These are phyloP conservation scores for Stenolophus ochropezus DNA, from an alignment of 2,888 invertebrate genomes.

Conservation along the genomic window DNA sequence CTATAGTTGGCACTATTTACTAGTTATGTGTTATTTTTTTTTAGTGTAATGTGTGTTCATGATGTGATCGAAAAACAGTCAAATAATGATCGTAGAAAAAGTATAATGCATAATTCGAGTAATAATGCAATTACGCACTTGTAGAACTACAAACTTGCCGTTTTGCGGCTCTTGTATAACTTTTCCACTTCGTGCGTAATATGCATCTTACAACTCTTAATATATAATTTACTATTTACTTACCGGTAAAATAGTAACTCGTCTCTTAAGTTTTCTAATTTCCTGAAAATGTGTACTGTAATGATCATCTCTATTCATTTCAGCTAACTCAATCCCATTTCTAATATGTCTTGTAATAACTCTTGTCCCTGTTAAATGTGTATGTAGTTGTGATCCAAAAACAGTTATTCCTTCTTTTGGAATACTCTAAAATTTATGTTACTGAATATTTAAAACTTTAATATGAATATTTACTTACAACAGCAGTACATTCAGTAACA, in stretches of 20 bases:
- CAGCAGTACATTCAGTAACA: constrained; percentile 92
- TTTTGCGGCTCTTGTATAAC: no score
- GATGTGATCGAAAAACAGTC: no score
- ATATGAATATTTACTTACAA: constrained; percentile 76
- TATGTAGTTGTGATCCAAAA: constrained; percentile 98
- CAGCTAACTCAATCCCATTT: constrained; percentile 86
- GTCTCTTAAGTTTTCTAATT: constrained; percentile 88
- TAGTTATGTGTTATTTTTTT: no score
- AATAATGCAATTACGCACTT: no score
- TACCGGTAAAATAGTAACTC: constrained; percentile 90
- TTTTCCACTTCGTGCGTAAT: no score
- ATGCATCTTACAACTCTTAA: no score
- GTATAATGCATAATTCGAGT: no score
- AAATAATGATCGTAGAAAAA: no score
- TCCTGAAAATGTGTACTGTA: constrained; percentile 99
- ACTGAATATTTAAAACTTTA: not conserved
- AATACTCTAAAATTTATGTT: constrained; percentile 76
- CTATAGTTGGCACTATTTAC: no score
- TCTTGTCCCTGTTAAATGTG: constrained; percentile 91
- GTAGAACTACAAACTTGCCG: no score
- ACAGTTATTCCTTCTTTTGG: constrained; percentile 90
- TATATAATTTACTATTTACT: no score
- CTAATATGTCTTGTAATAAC: constrained; percentile 91
- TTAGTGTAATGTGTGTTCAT: no score
- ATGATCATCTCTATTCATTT: constrained; percentile 93